A percentile compares a stretch with the other conserved stretches of the same genome.
Conservation (phyloP, 2,888 invertebrate genomes). For the Scelioninae gen. 2 region DNA sequence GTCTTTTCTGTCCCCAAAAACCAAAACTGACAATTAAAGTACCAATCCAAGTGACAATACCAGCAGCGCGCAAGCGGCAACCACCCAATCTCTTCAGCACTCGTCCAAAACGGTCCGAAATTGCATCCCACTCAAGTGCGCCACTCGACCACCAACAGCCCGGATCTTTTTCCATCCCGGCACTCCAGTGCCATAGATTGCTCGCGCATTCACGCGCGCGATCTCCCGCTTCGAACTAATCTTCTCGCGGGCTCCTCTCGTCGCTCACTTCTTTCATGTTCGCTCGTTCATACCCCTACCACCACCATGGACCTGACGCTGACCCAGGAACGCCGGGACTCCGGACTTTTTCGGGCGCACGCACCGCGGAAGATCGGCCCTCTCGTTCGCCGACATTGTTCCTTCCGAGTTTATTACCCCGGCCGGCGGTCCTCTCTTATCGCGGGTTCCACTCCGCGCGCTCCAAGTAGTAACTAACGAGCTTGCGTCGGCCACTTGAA, state of each 20-base stretch:
- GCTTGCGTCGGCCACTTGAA: conserved; percentile 61
- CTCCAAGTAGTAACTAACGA: conserved; percentile 71
- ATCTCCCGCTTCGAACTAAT: conserved; percentile 47
- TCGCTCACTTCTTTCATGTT: conserved; percentile 49
- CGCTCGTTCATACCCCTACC: conserved; percentile 11
- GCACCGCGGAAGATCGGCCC: conserved; percentile 19
- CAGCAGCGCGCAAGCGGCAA: too few species aligned
- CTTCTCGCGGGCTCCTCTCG: conserved; percentile 45
- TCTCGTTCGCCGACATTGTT: conserved; percentile 66
- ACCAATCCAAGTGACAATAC: too few species aligned
- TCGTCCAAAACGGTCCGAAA: conserved; percentile 37
- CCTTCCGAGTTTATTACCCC: conserved; percentile 72
- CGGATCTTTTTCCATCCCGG: conserved; percentile 35
- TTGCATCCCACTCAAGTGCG: conserved; percentile 40
- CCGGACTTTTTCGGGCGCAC: conserved; percentile 27
- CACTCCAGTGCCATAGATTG: conserved; percentile 21
- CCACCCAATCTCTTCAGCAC: conserved; percentile 12
- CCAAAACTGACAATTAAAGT: too few species aligned
- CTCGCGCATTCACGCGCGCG: conserved; percentile 47
- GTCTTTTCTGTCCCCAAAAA: too few species aligned
- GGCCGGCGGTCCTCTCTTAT: conserved; percentile 70
- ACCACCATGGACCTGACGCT: too few species aligned
- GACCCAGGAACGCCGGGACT: too few species aligned
- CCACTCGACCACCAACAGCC: conserved; percentile 30
- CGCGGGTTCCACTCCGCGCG: conserved; percentile 67